These are phyloP conservation scores for Drosophila niveifrons DNA, from an alignment of 2,888 invertebrate species.

Conservation along the genomic window DNA sequence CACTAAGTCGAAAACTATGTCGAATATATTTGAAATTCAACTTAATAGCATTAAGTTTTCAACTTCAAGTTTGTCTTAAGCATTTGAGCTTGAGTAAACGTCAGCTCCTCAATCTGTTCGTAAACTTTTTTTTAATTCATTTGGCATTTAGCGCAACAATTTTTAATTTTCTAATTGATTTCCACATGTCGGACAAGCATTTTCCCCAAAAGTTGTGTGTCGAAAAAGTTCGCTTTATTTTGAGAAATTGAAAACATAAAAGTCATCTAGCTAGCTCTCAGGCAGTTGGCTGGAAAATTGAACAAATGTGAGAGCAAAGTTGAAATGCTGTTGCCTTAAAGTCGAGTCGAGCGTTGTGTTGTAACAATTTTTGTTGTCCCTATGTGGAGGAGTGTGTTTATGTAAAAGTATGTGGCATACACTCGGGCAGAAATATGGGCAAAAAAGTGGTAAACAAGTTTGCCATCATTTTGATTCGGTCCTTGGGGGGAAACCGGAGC, in stretches of 20 bases:
- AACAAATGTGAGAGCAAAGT: conserved; percentile 19
- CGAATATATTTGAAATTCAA: background rate
- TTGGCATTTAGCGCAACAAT: background rate
- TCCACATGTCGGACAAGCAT: background rate
- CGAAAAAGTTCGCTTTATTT: conserved; percentile 8
- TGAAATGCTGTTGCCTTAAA: conserved; percentile 21
- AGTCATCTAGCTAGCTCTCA: background rate
- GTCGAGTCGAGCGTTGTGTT: background rate
- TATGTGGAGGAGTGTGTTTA: background rate
- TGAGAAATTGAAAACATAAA: conserved; percentile 11
- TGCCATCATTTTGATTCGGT: conserved; percentile 52
- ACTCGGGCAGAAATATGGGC: background rate
- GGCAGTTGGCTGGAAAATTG: conserved; percentile 7
- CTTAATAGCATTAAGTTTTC: too few species aligned
- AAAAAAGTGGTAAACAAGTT: conserved; percentile 66
- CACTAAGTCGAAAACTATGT: background rate
- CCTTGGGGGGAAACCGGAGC: conserved; percentile 11
- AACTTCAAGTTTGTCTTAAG: background rate
- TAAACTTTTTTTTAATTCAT: conserved; percentile 2
- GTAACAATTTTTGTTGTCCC: background rate
- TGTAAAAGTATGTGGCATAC: conserved; percentile 14
- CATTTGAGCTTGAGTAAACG: background rate
- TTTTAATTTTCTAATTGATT: conserved; percentile 13
- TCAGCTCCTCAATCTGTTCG: background rate
- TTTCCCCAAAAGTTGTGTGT: background rate